Conservation (phyloP, 2,888 invertebrate genomes). For the Mechanitis messenoides region DNA sequence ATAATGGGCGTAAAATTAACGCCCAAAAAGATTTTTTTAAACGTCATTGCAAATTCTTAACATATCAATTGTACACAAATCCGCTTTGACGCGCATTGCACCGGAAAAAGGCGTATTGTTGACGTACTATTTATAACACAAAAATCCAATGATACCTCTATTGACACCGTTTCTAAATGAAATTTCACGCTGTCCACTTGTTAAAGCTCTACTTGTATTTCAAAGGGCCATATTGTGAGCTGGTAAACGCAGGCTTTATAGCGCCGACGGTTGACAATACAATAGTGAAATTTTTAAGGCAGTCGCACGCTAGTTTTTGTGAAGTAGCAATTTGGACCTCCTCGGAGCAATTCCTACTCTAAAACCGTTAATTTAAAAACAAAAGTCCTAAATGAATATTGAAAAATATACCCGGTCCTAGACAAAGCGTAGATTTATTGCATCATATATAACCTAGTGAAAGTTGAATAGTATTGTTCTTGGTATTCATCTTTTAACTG, state of each 20-base stretch:
- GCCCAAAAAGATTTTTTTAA: neutral
- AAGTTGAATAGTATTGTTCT: conserved; percentile 61
- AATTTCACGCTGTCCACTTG: conserved; percentile 64
- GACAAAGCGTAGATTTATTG: conserved; percentile 63
- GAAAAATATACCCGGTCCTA: conserved; percentile 41
- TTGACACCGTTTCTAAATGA: conserved; percentile 52
- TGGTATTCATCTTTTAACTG: conserved; percentile 54
- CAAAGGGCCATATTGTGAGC: conserved; percentile 46
- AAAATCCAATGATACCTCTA: conserved; percentile 64
- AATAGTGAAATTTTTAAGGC: conserved; percentile 49
- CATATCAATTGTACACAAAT: conserved; percentile 17
- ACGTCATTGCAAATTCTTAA: conserved; percentile 17
- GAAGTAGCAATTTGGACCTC: conserved; percentile 49
- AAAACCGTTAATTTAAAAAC: conserved; percentile 71
- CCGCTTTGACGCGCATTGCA: conserved; percentile 23
- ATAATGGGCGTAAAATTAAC: conserved; percentile 5
- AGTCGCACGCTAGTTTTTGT: conserved; percentile 62
- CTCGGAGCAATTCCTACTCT: conserved; percentile 43
- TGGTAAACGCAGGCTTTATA: conserved; percentile 40
- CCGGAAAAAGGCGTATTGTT: conserved; percentile 67
- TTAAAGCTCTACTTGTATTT: conserved; percentile 54
- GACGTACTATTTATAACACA: conserved; percentile 60
- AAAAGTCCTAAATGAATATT: conserved; percentile 46
- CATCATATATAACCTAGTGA: conserved; percentile 71
- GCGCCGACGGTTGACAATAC: conserved; percentile 49